Conservation (phyloP, 2,888 invertebrate genomes). For the Pardosa pseudoannulata region DNA sequence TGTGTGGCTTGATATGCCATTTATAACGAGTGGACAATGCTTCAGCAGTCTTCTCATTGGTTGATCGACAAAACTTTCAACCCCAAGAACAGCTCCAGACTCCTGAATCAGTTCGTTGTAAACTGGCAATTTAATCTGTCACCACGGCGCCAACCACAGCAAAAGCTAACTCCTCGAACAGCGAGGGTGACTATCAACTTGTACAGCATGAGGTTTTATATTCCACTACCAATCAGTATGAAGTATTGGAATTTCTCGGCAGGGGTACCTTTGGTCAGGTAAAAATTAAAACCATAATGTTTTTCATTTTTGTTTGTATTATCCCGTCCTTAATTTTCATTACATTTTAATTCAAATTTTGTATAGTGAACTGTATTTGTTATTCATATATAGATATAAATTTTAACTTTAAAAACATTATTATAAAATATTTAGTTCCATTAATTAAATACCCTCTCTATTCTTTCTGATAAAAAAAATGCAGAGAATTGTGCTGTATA, state of each 20-base stretch:
- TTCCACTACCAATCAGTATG: constrained; percentile 93
- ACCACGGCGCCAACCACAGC: constrained; percentile 73
- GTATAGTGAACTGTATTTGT: too few species aligned
- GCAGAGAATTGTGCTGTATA: too few species aligned
- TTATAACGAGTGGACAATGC: constrained; percentile 76
- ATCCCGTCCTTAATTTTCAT: too few species aligned
- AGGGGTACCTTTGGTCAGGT: constrained; percentile 97
- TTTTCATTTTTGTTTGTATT: too few species aligned
- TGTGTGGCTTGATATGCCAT: constrained; percentile 78
- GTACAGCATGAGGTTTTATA: constrained; percentile 98
- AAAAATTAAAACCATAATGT: constrained; percentile 72
- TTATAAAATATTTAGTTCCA: too few species aligned
- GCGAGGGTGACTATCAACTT: constrained; percentile 98
- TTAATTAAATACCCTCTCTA: too few species aligned
- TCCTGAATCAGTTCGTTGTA: constrained; percentile 28
- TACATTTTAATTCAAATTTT: too few species aligned
- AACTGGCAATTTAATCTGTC: constrained; percentile 73
- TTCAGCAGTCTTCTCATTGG: constrained; percentile 76
- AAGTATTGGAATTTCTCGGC: constrained; percentile 99
- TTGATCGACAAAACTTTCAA: constrained; percentile 72
- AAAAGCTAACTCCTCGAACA: constrained; percentile 87
- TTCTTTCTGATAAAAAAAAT: too few species aligned
- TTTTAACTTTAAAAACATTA: too few species aligned
- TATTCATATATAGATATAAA: too few species aligned
- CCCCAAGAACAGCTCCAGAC: constrained; percentile 32